Evolutionary conservation across 2,797 vertebrate species (phyloP).

Genomic region (Channallabes apus): DNA sequence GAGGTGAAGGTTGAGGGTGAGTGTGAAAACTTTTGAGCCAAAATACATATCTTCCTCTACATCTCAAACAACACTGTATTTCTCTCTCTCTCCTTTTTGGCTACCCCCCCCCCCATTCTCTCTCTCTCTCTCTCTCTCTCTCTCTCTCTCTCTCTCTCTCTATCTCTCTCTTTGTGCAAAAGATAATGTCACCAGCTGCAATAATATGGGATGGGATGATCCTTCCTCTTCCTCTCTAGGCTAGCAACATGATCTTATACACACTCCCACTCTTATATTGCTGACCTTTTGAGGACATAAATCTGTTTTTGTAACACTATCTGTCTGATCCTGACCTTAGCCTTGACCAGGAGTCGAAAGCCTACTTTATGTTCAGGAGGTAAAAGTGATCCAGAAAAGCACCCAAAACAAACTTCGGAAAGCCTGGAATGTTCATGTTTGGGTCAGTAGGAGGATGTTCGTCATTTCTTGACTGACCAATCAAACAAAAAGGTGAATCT

Average conservation of each 20-base stretch:
- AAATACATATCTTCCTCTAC: constrained; percentile 29
- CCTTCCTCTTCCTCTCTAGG: constrained; percentile 41
- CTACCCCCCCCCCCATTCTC: not conserved
- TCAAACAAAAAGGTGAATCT: not conserved
- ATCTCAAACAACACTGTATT: not conserved
- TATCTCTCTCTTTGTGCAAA: constrained; percentile 3
- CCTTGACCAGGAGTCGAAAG: constrained; percentile 30
- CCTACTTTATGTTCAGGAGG: constrained; percentile 21
- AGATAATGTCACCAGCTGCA: constrained; percentile 55
- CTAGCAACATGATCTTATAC: constrained; percentile 33
- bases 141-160: not conserved
- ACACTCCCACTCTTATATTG: constrained; percentile 52
- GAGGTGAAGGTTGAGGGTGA: constrained; percentile 39
- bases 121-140: not conserved
- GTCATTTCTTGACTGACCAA: not conserved
- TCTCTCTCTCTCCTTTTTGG: not conserved
- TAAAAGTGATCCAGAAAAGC: not conserved
- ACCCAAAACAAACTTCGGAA: constrained; percentile 9
- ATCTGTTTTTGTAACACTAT: not conserved
- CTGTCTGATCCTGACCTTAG: not conserved
- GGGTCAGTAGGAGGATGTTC: constrained; percentile 16
- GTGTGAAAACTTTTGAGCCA: constrained; percentile 41
- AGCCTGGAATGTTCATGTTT: constrained; percentile 10
- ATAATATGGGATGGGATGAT: constrained; percentile 52
- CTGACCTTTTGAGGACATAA: not conserved